phyloP scores from a whole-genome alignment of 2,888 invertebrate genomes.

The Stenchaetothrips biformis region DNA sequence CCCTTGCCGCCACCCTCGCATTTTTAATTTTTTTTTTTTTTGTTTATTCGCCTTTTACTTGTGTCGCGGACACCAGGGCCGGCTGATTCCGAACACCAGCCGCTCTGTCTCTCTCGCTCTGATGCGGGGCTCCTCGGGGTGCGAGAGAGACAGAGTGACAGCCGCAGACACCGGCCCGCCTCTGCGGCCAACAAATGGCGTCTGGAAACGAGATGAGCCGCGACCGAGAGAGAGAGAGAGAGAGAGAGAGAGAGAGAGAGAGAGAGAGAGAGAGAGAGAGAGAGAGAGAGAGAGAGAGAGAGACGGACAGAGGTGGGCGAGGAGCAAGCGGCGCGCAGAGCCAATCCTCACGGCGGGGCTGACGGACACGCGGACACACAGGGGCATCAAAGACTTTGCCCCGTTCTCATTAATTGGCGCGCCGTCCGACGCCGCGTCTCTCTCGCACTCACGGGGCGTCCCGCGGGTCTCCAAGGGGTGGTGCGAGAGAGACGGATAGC shows the following conservation, averaged over 20 bases:
- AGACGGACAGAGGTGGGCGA: not conserved
- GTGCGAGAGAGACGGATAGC: not conserved
- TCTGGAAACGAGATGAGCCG: not conserved
- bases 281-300: slow-evolving; percentile 26
- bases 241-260: slow-evolving; percentile 27
- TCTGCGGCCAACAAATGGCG: slow-evolving; percentile 31
- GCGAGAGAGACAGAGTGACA: too few species aligned
- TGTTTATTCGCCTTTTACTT: too few species aligned
- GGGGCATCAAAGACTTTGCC: slow-evolving; percentile 6
- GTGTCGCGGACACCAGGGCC: too few species aligned
- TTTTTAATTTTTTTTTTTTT: too few species aligned
- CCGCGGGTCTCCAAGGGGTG: not conserved
- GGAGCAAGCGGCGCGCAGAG: too few species aligned
- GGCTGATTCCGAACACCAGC: too few species aligned
- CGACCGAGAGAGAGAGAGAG: not conserved
- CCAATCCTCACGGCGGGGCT: too few species aligned
- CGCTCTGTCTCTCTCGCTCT: too few species aligned
- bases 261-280: slow-evolving; percentile 22
- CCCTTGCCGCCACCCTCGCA: too few species aligned
- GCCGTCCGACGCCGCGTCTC: slow-evolving; percentile 9
- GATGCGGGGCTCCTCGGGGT: too few species aligned
- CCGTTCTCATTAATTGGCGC: slow-evolving; percentile 28
- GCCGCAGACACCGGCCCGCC: slow-evolving; percentile 33
- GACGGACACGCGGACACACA: not conserved
- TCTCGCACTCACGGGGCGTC: not conserved